Evolutionary conservation across 2,888 invertebrate genomes (phyloP).

Genomic region (Apotomis betuletana): DNA sequence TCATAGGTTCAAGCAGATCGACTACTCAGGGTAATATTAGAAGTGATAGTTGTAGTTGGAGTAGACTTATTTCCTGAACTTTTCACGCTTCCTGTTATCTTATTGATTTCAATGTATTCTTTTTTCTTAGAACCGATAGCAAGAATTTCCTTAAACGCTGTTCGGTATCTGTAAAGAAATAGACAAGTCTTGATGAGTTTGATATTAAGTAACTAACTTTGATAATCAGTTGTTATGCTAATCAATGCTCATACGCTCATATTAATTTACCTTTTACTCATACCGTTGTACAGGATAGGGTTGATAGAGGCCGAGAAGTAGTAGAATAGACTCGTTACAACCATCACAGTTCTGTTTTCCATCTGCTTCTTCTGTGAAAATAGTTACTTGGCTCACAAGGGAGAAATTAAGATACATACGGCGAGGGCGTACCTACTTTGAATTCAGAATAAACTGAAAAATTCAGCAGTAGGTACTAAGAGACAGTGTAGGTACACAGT

Average conservation of each 20-base stretch:
- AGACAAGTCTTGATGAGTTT: too few species aligned
- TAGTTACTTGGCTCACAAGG: neutral
- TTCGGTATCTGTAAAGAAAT: slow-evolving; percentile 13
- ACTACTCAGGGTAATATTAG: neutral
- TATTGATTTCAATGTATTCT: neutral
- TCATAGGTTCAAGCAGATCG: too few species aligned
- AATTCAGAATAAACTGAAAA: too few species aligned
- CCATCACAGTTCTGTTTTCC: neutral
- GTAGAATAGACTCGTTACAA: slow-evolving; percentile 26
- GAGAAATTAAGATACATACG: too few species aligned
- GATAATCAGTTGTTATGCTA: too few species aligned
- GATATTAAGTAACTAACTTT: too few species aligned
- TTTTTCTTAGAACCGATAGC: neutral
- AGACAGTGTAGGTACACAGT: too few species aligned
- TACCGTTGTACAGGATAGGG: slow-evolving; percentile 41
- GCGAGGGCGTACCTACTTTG: too few species aligned
- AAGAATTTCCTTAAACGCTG: slow-evolving; percentile 7
- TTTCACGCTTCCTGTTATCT: neutral
- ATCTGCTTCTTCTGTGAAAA: neutral
- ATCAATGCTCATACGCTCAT: too few species aligned
- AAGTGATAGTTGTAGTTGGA: neutral
- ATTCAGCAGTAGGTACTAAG: too few species aligned
- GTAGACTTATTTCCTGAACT: neutral
- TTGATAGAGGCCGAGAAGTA: slow-evolving; percentile 39
- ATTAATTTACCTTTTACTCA: slow-evolving; percentile 39